Base-by-base conservation (phyloP, 1,140 invertebrate genomes). In the Hylyphantes graminicola region DNA sequence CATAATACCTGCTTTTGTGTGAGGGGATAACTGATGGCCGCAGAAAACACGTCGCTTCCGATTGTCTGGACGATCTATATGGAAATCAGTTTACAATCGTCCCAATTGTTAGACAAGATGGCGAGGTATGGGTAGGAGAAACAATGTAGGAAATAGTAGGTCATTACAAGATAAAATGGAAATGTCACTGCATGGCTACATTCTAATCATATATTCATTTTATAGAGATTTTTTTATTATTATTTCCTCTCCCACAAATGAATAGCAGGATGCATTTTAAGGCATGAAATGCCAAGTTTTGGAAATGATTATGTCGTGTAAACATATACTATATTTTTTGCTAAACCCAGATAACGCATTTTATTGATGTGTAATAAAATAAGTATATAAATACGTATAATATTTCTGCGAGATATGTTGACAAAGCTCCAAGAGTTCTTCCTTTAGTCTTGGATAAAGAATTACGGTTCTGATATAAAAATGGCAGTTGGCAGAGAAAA, bases 31-130 rank as follows among this genome's bases (percentile, higher is more conserved):
- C 68, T 70, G 68, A 70, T 53, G n/a, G 68, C 8, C 8, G 50
- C 51, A 48, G 54, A 53, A 64, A 54, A 19, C 68, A 70, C 48
- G 68, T 17, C 50, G 68, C 68, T 70, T 70, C 68, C 68, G 68
- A 70, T 70, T 70, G 68, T 70, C 54, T 59, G n/a, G 48, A 8
- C 50, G 68, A 70, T 70, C 68, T 70, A 15, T 51, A 17, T 51
- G 51, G 68, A 70, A 70, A 70, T 70, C 68, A 51, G n/a, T 70
- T 54, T 53, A 70, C 67, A 35, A 35, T 35, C 35, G n/a, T 19
- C 13, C 8, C 68, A 21, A 70, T 70, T 70, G 68, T 53, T 70
- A 51, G 12, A 51, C 68, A 53, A 51, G 68, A 9, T 15, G 54
- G 51, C 11, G 68, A 70, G n/a, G 68, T 53, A 70, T 53, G 17